Conservation (phyloP, 92 coral and sea anemone species). For the Siderastrea radians region DNA sequence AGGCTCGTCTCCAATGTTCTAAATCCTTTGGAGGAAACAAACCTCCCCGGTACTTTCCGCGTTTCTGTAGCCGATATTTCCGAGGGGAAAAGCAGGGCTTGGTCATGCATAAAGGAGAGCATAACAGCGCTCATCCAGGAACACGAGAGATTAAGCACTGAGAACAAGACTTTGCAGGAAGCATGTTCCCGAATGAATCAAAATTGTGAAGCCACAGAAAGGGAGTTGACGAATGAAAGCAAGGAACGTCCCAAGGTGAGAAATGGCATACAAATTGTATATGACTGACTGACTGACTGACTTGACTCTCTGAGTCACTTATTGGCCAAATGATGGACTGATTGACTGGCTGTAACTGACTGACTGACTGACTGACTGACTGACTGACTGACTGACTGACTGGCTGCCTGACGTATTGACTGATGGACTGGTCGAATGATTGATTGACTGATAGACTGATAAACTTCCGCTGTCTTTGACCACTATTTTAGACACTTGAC, state of each 20-base stretch:
- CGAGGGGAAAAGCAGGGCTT: slow-evolving; percentile 46
- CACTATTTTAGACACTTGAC: background rate
- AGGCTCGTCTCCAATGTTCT: slow-evolving; percentile 69
- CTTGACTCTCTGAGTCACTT: background rate
- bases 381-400: background rate
- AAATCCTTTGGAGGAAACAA: slow-evolving; percentile 68
- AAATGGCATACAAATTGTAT: background rate
- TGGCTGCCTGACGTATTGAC: background rate
- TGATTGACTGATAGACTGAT: background rate
- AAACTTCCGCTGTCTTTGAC: too few species aligned
- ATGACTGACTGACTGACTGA: background rate
- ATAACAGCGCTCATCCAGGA: slow-evolving; percentile 62
- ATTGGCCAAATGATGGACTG: background rate
- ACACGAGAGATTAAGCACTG: slow-evolving; percentile 39
- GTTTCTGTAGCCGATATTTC: slow-evolving; percentile 39
- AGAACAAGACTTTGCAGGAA: slow-evolving; percentile 41
- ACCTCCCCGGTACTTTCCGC: slow-evolving; percentile 7
- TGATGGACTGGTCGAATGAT: background rate
- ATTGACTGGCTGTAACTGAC: background rate
- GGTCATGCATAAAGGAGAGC: slow-evolving; percentile 65
- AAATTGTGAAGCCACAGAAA: slow-evolving; percentile 3
- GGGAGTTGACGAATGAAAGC: slow-evolving; percentile 13
- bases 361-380: background rate
- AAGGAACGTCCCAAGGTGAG: slow-evolving; percentile 18
- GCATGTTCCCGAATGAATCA: slow-evolving; percentile 37